Percentiles rank a stretch among this genome's conserved stretches.
phyloP scores from a whole-genome alignment of 2,888 invertebrate genomes.

The Tenthredo notha region DNA sequence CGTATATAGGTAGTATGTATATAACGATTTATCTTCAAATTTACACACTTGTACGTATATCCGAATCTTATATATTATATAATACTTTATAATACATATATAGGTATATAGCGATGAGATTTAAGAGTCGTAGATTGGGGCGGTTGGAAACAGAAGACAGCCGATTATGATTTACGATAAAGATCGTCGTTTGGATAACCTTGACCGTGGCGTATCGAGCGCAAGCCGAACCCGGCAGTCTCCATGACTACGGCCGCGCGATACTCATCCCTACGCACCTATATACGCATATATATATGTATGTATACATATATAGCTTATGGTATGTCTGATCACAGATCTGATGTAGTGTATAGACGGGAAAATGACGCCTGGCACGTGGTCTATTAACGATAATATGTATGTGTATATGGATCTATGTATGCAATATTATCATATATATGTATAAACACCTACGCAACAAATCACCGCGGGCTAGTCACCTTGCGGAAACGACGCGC shows the following conservation, averaged over 20 bases:
- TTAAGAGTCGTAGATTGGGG: background rate
- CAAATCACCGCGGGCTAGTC: background rate
- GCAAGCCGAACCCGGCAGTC: slow-evolving; percentile 73
- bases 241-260: slow-evolving; percentile 73
- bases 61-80: too few relatives aligned
- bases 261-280: slow-evolving; percentile 41
- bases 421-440: background rate
- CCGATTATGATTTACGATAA: slow-evolving; percentile 49
- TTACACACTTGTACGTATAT: too few relatives aligned
- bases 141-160: slow-evolving; percentile 46
- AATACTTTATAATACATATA: too few relatives aligned
- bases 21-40: too few relatives aligned
- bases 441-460: background rate
- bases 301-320: background rate
- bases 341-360: background rate
- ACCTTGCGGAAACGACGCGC: background rate
- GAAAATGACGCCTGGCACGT: background rate
- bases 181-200: slow-evolving; percentile 48
- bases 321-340: background rate
- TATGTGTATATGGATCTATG: background rate
- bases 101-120: background rate
- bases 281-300: background rate
- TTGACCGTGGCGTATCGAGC: slow-evolving; percentile 51
- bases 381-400: too few relatives aligned
- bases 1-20: too few relatives aligned